Evolutionary conservation across 2,888 invertebrate genomes (phyloP).

Genomic region (Aleiodes alternator): DNA sequence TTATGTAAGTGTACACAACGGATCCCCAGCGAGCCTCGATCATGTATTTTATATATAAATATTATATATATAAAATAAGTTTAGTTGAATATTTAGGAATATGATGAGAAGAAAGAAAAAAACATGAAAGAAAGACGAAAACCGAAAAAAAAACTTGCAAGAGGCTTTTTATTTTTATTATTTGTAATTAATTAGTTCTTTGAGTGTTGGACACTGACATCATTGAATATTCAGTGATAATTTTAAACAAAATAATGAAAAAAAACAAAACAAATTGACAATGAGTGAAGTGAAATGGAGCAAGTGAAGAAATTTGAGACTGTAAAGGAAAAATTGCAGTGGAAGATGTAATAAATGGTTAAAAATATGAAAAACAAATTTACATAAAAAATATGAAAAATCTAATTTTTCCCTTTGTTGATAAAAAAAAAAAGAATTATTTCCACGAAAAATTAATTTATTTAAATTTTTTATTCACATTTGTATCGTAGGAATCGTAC

Average conservation of each 20-base stretch:
- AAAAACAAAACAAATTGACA: slow-evolving; percentile 52
- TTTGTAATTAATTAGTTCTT: slow-evolving; percentile 70
- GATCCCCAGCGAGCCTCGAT: slow-evolving; percentile 70
- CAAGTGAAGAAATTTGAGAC: slow-evolving; percentile 62
- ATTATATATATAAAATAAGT: slow-evolving; percentile 65
- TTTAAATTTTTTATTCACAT: slow-evolving; percentile 34
- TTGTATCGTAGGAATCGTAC: slow-evolving; percentile 14
- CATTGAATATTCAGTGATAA: slow-evolving; percentile 20
- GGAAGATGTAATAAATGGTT: slow-evolving; percentile 55
- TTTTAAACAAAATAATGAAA: slow-evolving; percentile 66
- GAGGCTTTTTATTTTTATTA: slow-evolving; percentile 73
- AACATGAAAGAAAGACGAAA: too few relatives aligned
- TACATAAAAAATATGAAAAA: slow-evolving; percentile 27
- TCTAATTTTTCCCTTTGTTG: slow-evolving; percentile 43
- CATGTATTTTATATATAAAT: slow-evolving; percentile 74
- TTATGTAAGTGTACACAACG: slow-evolving; percentile 58
- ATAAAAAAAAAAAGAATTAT: slow-evolving; percentile 32
- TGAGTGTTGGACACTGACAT: slow-evolving; percentile 64
- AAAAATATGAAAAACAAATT: slow-evolving; percentile 50
- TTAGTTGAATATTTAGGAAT: slow-evolving; percentile 66
- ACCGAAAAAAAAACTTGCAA: slow-evolving; percentile 66
- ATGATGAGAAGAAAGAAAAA: slow-evolving; percentile 30
- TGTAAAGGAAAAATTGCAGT: slow-evolving; percentile 52
- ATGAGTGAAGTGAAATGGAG: slow-evolving; percentile 62
- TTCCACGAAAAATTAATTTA: slow-evolving; percentile 41